phyloP scores from a whole-genome alignment of 1,140 invertebrate genomes.

The Lepidurus couesii region DNA sequence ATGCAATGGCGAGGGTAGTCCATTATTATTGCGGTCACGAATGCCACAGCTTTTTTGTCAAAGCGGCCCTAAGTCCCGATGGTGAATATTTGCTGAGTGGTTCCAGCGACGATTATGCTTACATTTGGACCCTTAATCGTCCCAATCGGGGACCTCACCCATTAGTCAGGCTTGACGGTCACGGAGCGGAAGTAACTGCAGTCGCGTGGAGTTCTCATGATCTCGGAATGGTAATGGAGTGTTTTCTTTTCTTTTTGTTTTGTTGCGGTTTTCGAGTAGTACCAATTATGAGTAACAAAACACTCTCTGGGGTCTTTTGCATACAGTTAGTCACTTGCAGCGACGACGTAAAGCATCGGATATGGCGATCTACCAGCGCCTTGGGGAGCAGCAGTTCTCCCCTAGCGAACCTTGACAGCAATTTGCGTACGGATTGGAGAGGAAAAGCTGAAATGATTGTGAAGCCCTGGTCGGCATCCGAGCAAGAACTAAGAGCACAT shows the following conservation, averaged over 20 bases:
- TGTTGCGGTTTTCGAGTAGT: constrained; percentile 27
- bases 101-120: constrained; percentile 73
- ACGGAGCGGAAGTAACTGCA: constrained; percentile 74
- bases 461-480: background rate
- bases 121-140: constrained; percentile 62
- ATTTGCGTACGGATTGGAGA: constrained; percentile 35
- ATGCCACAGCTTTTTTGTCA: constrained; percentile 74
- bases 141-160: constrained; percentile 51
- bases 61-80: constrained; percentile 69
- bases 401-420: constrained; percentile 43
- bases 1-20: constrained; percentile 38
- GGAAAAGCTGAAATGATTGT: constrained; percentile 6
- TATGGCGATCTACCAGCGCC: constrained; percentile 58
- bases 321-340: constrained; percentile 66
- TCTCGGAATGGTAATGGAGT: constrained; percentile 47
- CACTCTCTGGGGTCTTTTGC: background rate
- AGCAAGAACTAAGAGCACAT: constrained; percentile 34
- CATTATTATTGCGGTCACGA: constrained; percentile 56
- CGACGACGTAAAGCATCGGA: constrained; percentile 67
- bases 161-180: constrained; percentile 61
- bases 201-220: constrained; percentile 64
- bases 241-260: background rate
- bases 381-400: constrained; percentile 47
- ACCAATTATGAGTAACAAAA: background rate
- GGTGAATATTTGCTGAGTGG: constrained; percentile 72